Base-by-base conservation (phyloP, 1,140 invertebrate genomes). In the Argopecten irradians region DNA sequence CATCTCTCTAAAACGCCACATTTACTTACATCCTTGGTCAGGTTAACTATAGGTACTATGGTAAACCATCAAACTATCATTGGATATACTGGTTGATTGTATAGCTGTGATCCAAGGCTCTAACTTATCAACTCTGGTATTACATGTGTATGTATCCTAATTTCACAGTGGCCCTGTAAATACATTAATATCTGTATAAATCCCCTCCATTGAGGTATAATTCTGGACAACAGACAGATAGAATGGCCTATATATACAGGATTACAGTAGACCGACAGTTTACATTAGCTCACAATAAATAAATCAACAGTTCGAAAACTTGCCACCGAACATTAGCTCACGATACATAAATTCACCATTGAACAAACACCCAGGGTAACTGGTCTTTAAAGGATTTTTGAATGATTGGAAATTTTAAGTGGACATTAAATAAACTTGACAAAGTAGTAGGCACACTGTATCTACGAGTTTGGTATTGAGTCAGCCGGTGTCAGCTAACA, bases 361-460 rank as follows among this genome's bases (percentile, higher is more conserved):
- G 55, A 71, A 71, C 55, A 71, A 71, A 28, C 55, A 71, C 16
- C 5, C 1, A 71, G 55, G 28, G 22, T 71, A n/a, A 71, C 55
- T n/a, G 55, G 55, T 71, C 22, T 71, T 71, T 28, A 71, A 71
- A 71, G n/a, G 55, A 71, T n/a, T 71, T 71, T 71, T 71, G 55
- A 71, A n/a, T 71, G 55, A 71, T 71, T 71, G 55, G 55, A 71
- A 28, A 28, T 71, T 71, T 2, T 71, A 71, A 71, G 55, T 71
- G 55, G n/a, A n/a, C 55, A 28, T 16, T 71, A 71, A 71, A 71
- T 11, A 71, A 71, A 71, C 55, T n/a, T 71, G 55, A 71, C 55
- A 16, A n/a, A 71, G 55, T 71, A 71, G 55, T 71, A 71, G 55
- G 22, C 22, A 28, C 55, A 71, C 9, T 46, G 43, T 46, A 14